A percentile compares a stretch with the other conserved stretches of the same genome.
phyloP scores from a whole-genome alignment of 2,797 vertebrate species.

The Xyrichtys novacula region DNA sequence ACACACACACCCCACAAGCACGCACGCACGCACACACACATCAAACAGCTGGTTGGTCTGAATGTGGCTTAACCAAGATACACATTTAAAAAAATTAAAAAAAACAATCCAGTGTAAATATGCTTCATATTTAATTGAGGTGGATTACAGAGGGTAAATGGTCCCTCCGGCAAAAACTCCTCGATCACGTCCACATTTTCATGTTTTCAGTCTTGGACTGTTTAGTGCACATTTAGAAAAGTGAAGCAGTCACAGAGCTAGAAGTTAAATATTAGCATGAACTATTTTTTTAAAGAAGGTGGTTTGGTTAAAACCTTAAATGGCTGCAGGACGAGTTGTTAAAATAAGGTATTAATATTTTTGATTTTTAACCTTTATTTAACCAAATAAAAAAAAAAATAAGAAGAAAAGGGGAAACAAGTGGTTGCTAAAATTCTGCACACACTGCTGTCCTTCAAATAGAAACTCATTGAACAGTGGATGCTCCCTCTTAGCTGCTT shows the following conservation, averaged over 20 bases:
- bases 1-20: slow-evolving; percentile 29
- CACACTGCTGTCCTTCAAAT: no score
- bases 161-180: slow-evolving; percentile 9
- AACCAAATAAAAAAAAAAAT: no score
- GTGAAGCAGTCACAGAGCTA: slow-evolving; percentile 14
- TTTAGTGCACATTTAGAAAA: slow-evolving; percentile 12
- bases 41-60: slow-evolving; percentile 53
- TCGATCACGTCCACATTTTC: slow-evolving; percentile 18
- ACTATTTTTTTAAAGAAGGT: not conserved
- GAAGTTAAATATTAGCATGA: slow-evolving; percentile 2
- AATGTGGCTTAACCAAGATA: slow-evolving; percentile 41
- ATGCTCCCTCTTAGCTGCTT: no score
- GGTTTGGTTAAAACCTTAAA: not conserved
- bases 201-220: slow-evolving; percentile 10
- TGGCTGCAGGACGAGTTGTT: not conserved
- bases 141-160: slow-evolving; percentile 51
- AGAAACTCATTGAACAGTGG: no score
- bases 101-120: slow-evolving; percentile 58
- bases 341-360: not conserved
- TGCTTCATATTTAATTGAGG: slow-evolving; percentile 37
- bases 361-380: no score
- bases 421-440: no score
- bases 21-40: slow-evolving; percentile 28
- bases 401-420: no score
- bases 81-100: slow-evolving; percentile 35